Evolutionary conservation across 2,113 vertebrate species (phyloP).

Genomic region (Neogale vison): DNA sequence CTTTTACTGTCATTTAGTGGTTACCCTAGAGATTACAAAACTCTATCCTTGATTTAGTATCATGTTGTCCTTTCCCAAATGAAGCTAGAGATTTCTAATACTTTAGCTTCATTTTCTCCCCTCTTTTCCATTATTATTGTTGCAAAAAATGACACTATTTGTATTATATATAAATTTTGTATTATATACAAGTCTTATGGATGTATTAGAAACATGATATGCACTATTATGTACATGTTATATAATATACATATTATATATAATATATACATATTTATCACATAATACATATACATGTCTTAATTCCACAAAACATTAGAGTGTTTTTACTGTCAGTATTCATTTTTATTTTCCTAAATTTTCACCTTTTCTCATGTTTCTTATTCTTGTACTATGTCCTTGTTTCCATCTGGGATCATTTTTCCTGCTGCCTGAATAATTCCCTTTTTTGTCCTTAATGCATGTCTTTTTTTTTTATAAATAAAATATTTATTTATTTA

Average conservation of each 20-base stretch:
- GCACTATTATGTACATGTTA: neutral
- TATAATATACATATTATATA: too few species aligned
- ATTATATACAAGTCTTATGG: neutral
- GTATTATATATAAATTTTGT: neutral
- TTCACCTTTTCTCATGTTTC: neutral
- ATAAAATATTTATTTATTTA: too few species aligned
- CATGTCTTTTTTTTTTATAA: neutral
- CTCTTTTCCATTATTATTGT: neutral
- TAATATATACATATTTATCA: neutral
- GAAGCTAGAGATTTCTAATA: neutral
- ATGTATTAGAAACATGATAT: neutral
- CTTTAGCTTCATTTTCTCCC: neutral
- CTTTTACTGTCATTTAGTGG: neutral
- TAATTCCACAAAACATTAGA: neutral
- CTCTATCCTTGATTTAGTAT: neutral
- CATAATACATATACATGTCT: neutral
- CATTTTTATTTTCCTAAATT: constrained; percentile 16
- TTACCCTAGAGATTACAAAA: neutral
- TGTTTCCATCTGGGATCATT: neutral
- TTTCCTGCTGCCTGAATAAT: neutral
- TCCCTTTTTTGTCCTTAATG: neutral
- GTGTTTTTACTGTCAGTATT: neutral
- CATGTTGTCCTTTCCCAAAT: neutral
- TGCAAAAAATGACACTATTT: neutral
- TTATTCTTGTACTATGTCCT: neutral